Conservation (phyloP, 2,888 invertebrate genomes). For the Thereva nobilitata region DNA sequence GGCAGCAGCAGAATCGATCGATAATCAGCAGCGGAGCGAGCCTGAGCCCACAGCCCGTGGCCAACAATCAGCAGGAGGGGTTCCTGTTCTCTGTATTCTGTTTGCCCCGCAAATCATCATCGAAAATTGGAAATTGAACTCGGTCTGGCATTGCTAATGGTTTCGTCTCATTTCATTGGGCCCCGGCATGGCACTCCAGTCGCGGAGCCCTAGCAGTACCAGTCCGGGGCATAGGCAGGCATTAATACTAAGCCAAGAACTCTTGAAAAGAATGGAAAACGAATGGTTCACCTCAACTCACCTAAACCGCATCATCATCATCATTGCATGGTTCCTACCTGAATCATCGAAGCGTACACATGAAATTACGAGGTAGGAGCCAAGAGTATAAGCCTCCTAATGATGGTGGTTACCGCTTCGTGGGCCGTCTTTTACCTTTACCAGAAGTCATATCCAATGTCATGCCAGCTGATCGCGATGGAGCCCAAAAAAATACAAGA, state of each 20-base stretch:
- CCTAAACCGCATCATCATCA: conserved; percentile 34
- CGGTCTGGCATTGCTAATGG: conserved; percentile 35
- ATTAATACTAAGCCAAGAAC: conserved; percentile 2
- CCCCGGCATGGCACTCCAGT: conserved; percentile 7
- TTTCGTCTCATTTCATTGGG: conserved; percentile 28
- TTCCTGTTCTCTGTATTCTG: not conserved
- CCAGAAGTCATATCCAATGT: not conserved
- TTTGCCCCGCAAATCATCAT: conserved; percentile 31
- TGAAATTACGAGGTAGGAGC: conserved; percentile 19
- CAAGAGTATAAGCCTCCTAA: not conserved
- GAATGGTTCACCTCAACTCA: conserved; percentile 30
- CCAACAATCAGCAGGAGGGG: conserved; percentile 11
- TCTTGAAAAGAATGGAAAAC: conserved; percentile 16
- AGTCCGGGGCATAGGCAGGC: not conserved
- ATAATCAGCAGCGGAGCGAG: conserved; percentile 31
- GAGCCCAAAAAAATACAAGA: not conserved
- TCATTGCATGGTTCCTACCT: conserved; percentile 27
- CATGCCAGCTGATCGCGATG: conserved; percentile 1
- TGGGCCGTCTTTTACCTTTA: not conserved
- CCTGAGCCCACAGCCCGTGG: not conserved
- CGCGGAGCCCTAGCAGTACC: not conserved
- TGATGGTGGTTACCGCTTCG: not conserved
- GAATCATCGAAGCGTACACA: conserved; percentile 19
- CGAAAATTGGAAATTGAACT: conserved; percentile 34
- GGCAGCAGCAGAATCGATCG: conserved; percentile 19